phyloP scores from a whole-genome alignment of 92 coral and sea anemone genomes.

The Parazoanthus atlanticus region DNA sequence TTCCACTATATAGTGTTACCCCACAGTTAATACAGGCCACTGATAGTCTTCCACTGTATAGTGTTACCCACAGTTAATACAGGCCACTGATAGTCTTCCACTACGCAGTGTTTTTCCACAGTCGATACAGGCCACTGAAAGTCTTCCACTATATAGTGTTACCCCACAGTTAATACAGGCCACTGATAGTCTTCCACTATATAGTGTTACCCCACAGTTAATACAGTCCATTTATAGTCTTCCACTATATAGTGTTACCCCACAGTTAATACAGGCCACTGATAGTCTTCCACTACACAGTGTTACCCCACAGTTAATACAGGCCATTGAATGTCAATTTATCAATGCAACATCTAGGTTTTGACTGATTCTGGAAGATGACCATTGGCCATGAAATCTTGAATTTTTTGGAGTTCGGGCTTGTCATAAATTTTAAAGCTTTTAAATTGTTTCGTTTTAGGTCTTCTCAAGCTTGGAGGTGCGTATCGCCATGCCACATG shows the following conservation, averaged over 20 bases:
- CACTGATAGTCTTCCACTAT: no score
- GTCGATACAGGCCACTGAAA: not conserved
- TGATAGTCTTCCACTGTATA: no score
- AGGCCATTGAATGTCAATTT: no score
- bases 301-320: no score
- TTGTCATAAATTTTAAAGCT: not conserved
- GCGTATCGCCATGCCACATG: slow-evolving; percentile 99
- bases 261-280: no score
- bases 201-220: not conserved
- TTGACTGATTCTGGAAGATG: no score
- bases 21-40: no score
- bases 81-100: not conserved
- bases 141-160: no score
- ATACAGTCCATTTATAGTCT: not conserved
- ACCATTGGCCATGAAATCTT: not conserved
- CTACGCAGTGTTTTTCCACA: not conserved
- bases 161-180: not conserved
- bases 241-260: not conserved
- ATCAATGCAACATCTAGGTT: no score
- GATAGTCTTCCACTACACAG: not conserved
- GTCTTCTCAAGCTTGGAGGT: slow-evolving; percentile 92
- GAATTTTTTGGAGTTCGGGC: no score
- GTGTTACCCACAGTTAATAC: not conserved
- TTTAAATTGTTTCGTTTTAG: slow-evolving; percentile 46
- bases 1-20: not conserved